These are phyloP conservation scores for Oligia strigilis DNA, from an alignment of 2,888 invertebrate genomes.

Conservation along the genomic window DNA sequence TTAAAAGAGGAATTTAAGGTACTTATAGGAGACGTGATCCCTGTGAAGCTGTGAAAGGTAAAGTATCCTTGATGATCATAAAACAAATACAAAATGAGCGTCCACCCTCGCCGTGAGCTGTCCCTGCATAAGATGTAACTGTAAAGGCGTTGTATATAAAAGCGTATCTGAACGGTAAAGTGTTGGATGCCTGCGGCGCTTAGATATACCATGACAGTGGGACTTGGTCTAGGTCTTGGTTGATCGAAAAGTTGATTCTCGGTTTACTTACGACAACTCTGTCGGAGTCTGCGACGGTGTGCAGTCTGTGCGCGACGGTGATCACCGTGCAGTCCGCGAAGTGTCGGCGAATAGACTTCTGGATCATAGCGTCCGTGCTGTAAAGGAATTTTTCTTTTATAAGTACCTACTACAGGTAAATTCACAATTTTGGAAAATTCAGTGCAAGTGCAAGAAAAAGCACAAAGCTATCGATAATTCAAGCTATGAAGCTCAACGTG, in stretches of 20 bases:
- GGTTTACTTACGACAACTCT: conserved; percentile 93
- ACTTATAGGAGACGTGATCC: not conserved
- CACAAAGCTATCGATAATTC: not conserved
- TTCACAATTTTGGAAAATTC: not conserved
- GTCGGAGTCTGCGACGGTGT: conserved; percentile 97
- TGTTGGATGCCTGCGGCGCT: not conserved
- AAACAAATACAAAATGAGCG: not conserved
- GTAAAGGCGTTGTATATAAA: not conserved
- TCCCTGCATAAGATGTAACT: not conserved
- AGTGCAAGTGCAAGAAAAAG: not conserved
- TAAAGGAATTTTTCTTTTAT: conserved; percentile 44
- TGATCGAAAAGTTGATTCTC: not conserved
- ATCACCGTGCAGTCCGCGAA: conserved; percentile 96
- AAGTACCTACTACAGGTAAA: not conserved
- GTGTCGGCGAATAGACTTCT: conserved; percentile 94
- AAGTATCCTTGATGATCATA: not conserved
- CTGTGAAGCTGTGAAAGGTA: not conserved
- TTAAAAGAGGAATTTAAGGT: not conserved
- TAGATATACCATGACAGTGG: not conserved
- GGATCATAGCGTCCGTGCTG: conserved; percentile 95
- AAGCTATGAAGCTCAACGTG: too few relatives aligned
- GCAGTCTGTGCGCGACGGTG: conserved; percentile 97
- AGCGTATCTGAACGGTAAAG: not conserved
- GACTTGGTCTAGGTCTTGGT: not conserved
- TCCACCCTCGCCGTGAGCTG: not conserved